Percentiles rank a stretch among this genome's conserved stretches.
Evolutionary conservation across 1,140 invertebrate genomes (phyloP).

Genomic region (Camponotus pennsylvanicus): DNA sequence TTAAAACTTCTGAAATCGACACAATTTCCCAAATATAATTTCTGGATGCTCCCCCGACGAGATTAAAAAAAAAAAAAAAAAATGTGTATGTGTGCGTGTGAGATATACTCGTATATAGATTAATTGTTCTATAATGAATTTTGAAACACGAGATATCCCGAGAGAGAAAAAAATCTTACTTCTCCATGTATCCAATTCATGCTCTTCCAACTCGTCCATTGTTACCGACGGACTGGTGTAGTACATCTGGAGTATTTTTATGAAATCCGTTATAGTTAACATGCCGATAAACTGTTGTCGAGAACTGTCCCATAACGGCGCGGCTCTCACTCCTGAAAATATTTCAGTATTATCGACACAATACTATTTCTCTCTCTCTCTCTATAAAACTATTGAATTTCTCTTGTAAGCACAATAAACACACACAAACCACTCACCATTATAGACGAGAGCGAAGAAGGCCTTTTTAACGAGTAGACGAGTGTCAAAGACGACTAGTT

Average conservation of each 20-base stretch:
- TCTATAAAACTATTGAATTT: neutral
- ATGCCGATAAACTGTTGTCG: slow-evolving; percentile 98
- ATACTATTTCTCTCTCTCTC: neutral
- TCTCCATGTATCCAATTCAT: slow-evolving; percentile 98
- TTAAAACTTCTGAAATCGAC: slow-evolving; percentile 90
- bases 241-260: slow-evolving; percentile 99
- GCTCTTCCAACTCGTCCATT: slow-evolving; percentile 99
- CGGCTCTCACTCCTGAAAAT: slow-evolving; percentile 94
- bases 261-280: slow-evolving; percentile 99
- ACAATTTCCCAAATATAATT: neutral
- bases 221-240: slow-evolving; percentile 96
- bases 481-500: slow-evolving; percentile 99
- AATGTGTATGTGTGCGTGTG: too few species aligned
- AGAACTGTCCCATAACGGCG: slow-evolving; percentile 98
- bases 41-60: neutral
- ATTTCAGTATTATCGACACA: slow-evolving; percentile 4
- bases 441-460: slow-evolving; percentile 99
- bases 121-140: neutral
- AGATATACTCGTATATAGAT: neutral
- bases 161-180: slow-evolving; percentile 86
- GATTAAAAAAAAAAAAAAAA: too few species aligned
- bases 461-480: slow-evolving; percentile 99
- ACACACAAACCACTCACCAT: slow-evolving; percentile 91
- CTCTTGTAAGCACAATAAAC: neutral
- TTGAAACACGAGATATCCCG: neutral